Evolutionary conservation across 2,113 vertebrate species (phyloP), one percentile per base, ranked within the genome.

Genomic region (Ailurus styani): DNA sequence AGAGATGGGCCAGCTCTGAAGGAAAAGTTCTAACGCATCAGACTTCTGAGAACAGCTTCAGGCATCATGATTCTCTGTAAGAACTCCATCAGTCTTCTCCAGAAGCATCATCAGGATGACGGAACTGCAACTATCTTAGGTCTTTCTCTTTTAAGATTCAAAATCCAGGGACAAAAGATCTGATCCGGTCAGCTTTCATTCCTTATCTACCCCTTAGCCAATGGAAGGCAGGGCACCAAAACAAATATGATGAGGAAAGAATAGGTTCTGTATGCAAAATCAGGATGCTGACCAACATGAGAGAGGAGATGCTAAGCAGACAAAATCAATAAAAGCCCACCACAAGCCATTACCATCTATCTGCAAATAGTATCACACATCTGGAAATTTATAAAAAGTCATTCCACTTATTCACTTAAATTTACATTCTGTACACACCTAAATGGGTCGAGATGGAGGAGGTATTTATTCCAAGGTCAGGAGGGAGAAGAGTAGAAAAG

Each of bases 351-450:
- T 77, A 91, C 50, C 45, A 47, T 29, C 90, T 77, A 60, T 62
- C 92, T 50, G 3, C 81, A 93, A 90, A 92, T 50, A 90, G 73
- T n/a, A 50, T 31, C 55, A 90, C 9, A 6, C 23, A 94, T 45
- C 75, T 75, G 70, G 52, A 95, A 92, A 62, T 89, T n/a, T 78
- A 55, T 66, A 87, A 91, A 89, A 77, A 95, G 73, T 78, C 87
- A 73, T 34, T 62, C 57, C 68, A 83, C 13, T 83, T 85, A 77
- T 25, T 57, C 42, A 45, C 60, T 94, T 31, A 90, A 87, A 73
- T 84, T 55, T 72, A 54, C 10, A 77, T 37, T 21, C 18, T 55
- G 14, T 31, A 50, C 23, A 18, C 23, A 90, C 54, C 31, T 75
- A 70, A 92, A 70, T 55, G 1, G 27, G 6, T 75, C 29, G 21